phyloP scores from a whole-genome alignment of 92 coral and sea anemone species.

The Bergia sp. region DNA sequence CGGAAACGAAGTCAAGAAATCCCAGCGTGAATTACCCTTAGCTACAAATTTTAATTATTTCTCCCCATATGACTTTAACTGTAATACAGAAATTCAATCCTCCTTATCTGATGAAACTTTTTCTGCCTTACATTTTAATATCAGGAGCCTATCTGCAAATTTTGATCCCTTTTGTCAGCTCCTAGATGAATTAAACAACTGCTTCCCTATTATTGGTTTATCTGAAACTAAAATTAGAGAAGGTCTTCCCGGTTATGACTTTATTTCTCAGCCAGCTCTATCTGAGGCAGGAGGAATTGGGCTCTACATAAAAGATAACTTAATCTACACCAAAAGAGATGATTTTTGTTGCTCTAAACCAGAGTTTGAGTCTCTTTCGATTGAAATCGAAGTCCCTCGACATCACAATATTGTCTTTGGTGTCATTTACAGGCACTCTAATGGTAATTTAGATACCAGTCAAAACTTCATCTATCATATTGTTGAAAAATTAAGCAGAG shows the following conservation, averaged over 20 bases:
- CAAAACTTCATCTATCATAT: too few relatives aligned
- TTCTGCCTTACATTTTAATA: neutral
- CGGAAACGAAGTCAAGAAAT: too few relatives aligned
- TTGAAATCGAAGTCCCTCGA: conserved; percentile 50
- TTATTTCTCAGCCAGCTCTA: neutral
- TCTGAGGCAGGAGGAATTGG: conserved; percentile 46
- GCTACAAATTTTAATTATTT: conserved; percentile 58
- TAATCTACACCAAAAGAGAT: conserved; percentile 36
- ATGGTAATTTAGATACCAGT: too few relatives aligned
- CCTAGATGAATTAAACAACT: too few relatives aligned
- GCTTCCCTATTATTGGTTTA: conserved; percentile 53
- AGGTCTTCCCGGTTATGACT: too few relatives aligned
- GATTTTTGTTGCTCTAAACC: conserved; percentile 39
- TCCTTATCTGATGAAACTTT: neutral
- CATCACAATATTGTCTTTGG: neutral
- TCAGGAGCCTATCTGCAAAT: neutral
- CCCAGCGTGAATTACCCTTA: conserved; percentile 34
- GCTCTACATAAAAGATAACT: conserved; percentile 44
- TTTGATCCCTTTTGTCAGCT: neutral
- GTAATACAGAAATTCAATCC: conserved; percentile 30
- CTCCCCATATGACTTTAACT: conserved; percentile 54
- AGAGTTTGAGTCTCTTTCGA: conserved; percentile 32
- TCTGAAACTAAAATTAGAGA: too few relatives aligned
- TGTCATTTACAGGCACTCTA: conserved; percentile 59
- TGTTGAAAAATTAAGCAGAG: too few relatives aligned